These are phyloP conservation scores for Eilema sororculum DNA, from an alignment of 2,888 invertebrate genomes.

Conservation along the genomic window DNA sequence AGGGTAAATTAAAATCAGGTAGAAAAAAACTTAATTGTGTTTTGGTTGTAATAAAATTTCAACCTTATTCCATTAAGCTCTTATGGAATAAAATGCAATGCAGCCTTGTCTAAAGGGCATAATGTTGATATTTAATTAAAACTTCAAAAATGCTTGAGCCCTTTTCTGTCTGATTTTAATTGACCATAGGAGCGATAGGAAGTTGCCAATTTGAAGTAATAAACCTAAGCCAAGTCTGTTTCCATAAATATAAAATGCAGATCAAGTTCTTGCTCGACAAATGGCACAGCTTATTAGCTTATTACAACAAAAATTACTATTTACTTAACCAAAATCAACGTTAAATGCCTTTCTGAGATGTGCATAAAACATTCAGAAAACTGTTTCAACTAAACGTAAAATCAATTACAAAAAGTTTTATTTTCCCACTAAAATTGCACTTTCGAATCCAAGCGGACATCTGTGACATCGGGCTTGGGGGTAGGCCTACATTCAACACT, in stretches of 20 bases:
- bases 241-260: neutral
- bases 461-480: constrained; percentile 36
- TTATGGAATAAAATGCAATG: too few species aligned
- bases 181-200: too few species aligned
- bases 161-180: too few species aligned
- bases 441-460: constrained; percentile 42
- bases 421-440: constrained; percentile 27
- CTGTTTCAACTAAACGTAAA: constrained; percentile 13
- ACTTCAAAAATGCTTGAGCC: too few species aligned
- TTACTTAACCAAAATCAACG: constrained; percentile 5
- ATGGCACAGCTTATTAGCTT: neutral
- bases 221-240: neutral
- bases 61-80: too few species aligned
- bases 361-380: neutral
- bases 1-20: too few species aligned
- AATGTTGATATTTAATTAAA: too few species aligned
- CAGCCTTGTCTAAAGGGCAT: too few species aligned
- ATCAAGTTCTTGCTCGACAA: neutral
- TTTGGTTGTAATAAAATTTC: too few species aligned
- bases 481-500: constrained; percentile 43
- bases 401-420: neutral
- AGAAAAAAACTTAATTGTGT: too few species aligned
- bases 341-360: neutral
- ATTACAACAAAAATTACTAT: neutral
- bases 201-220: too few species aligned